These are phyloP conservation scores for Adelphocoris suturalis DNA, from an alignment of 2,888 invertebrate genomes.

Conservation along the genomic window DNA sequence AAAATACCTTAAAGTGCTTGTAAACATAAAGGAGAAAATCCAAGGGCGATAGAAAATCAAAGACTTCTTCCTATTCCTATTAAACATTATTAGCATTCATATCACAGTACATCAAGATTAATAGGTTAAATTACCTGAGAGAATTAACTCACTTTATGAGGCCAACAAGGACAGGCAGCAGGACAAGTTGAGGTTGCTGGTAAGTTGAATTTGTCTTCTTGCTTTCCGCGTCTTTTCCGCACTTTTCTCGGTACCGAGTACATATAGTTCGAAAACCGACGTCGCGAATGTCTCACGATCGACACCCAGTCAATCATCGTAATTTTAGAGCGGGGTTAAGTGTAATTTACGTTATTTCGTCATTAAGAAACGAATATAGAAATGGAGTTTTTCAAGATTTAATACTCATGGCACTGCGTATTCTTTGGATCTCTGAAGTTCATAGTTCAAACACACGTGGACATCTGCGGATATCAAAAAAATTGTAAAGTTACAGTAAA, in stretches of 20 bases:
- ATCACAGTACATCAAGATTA: too few relatives aligned
- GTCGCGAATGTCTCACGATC: constrained; percentile 85
- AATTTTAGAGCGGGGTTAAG: not conserved
- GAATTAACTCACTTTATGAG: constrained; percentile 57
- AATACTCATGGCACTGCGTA: too few relatives aligned
- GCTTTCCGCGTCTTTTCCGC: constrained; percentile 80
- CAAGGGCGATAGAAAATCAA: too few relatives aligned
- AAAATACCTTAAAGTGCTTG: too few relatives aligned
- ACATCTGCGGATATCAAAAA: too few relatives aligned
- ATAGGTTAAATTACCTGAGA: too few relatives aligned
- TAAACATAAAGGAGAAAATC: too few relatives aligned
- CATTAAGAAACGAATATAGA: not conserved
- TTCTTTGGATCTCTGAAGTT: too few relatives aligned
- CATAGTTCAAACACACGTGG: too few relatives aligned
- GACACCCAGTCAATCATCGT: constrained; percentile 89
- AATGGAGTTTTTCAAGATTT: not conserved
- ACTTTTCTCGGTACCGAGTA: constrained; percentile 84
- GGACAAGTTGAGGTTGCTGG: constrained; percentile 46
- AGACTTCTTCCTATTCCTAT: too few relatives aligned
- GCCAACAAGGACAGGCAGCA: constrained; percentile 68
- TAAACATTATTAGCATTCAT: too few relatives aligned
- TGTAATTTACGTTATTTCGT: not conserved
- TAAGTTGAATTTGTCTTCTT: not conserved
- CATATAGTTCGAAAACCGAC: constrained; percentile 86
- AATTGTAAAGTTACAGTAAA: too few relatives aligned